Conservation (phyloP, 2,113 vertebrate genomes). For the Nycticorax nycticorax region DNA sequence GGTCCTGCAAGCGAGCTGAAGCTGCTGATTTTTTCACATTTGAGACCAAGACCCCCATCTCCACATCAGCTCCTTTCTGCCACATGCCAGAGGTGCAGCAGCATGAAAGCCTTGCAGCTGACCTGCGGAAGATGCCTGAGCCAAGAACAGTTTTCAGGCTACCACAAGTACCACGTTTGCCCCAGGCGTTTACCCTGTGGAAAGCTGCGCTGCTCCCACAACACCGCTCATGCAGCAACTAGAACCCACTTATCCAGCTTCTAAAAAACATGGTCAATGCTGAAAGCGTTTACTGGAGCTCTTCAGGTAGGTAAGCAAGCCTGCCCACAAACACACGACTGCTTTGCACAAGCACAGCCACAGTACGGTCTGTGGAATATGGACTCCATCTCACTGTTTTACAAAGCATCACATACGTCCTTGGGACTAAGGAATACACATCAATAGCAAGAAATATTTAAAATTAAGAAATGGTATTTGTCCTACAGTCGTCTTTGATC, state of each 20-base stretch:
- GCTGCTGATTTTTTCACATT: background rate
- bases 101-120: background rate
- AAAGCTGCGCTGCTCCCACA: background rate
- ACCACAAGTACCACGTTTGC: background rate
- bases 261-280: fast-evolving
- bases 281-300: background rate
- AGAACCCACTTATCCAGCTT: background rate
- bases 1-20: background rate
- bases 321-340: fast-evolving
- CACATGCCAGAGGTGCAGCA: background rate
- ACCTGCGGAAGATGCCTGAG: background rate
- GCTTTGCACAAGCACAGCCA: background rate
- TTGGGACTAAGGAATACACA: background rate
- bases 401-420: background rate
- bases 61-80: background rate
- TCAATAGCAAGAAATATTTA: background rate
- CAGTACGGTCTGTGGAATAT: fast-evolving
- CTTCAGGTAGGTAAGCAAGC: background rate
- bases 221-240: fast-evolving
- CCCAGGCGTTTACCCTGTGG: background rate
- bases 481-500: background rate
- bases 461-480: background rate
- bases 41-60: background rate
- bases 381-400: background rate
- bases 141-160: background rate